phyloP scores from a whole-genome alignment of 2,888 invertebrate species.

The Chirona hameri region DNA sequence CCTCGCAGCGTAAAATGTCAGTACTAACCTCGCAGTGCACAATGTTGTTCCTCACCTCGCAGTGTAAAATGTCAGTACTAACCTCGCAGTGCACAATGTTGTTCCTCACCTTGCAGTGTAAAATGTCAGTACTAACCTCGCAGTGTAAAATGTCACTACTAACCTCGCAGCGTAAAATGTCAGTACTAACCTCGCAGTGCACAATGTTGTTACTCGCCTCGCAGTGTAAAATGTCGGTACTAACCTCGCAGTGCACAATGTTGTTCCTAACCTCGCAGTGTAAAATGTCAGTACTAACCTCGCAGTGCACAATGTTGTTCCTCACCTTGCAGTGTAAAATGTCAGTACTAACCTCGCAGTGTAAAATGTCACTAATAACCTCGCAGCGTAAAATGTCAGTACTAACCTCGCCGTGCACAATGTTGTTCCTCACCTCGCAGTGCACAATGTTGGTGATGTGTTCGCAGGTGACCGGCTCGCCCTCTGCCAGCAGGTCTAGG shows the following conservation, averaged over 20 bases:
- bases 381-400: too few relatives aligned
- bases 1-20: too few relatives aligned
- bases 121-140: neutral
- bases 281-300: neutral
- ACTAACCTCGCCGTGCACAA: neutral
- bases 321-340: neutral
- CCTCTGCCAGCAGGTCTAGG: neutral
- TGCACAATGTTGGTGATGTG: constrained; percentile 26
- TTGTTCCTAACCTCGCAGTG: neutral
- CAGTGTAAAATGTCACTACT: constrained; percentile 12
- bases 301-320: constrained; percentile 5
- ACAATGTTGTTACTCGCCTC: neutral
- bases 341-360: neutral
- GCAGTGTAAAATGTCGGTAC: constrained; percentile 5
- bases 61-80: neutral
- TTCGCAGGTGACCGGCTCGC: constrained; percentile 7
- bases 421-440: neutral
- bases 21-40: constrained; percentile 1
- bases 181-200: neutral
- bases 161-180: too few relatives aligned
- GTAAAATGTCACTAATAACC: too few relatives aligned
- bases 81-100: constrained; percentile 8
- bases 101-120: neutral
- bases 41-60: neutral
- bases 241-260: neutral